Evolutionary conservation across 1,140 invertebrate species (phyloP), one percentile per base, ranked within the genome.

Genomic region (Bombus picipes): DNA sequence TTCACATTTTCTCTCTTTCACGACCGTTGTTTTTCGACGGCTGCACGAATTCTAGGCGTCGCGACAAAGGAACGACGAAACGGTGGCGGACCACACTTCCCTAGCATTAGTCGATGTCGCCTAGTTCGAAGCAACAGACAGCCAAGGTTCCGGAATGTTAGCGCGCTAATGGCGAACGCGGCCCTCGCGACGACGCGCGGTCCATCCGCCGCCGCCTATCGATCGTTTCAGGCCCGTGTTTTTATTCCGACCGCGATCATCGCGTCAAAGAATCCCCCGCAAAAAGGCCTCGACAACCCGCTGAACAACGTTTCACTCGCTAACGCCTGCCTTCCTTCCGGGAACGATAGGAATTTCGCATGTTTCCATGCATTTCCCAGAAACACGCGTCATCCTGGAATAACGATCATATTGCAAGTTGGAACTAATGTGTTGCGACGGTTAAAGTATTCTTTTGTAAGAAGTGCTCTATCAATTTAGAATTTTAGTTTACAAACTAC

Each of bases 11-110:
- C 74, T 77, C 37, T 57, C 47, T 57, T 65, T 32, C 22, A 9
- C 32, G 57, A 2, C 66, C 34, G 73, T 73, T 81, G 81, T 76
- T 83, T 87, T 86, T 86, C 43, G 73, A 86, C 72, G 79, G 79
- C 79, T 86, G 85, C 65, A 76, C 85, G 85, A 86, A 82, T 82
- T 82, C 79, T 81, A 76, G 80, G 39, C 80, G 70, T 76, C 80
- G 79, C 57, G 82, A 80, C 72, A 75, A 82, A 82, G 85, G 82
- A 65, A 82, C 66, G 18, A n/a, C 5, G 28, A n/a, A 12, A 65
- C 39, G 43, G 43, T 28, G 18, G 43, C 59, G 43, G 47, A 77
- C 73, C 47, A 34, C 37, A n/a, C n/a, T 78, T 41, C 32, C 59
- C 32, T 37, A 41, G 39, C 66, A 62, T 78, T 71, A 28, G 74